Percentiles rank a stretch among this genome's conserved stretches.
Conservation (phyloP, 2,888 invertebrate genomes). For the Strigamia transsilvanica region DNA sequence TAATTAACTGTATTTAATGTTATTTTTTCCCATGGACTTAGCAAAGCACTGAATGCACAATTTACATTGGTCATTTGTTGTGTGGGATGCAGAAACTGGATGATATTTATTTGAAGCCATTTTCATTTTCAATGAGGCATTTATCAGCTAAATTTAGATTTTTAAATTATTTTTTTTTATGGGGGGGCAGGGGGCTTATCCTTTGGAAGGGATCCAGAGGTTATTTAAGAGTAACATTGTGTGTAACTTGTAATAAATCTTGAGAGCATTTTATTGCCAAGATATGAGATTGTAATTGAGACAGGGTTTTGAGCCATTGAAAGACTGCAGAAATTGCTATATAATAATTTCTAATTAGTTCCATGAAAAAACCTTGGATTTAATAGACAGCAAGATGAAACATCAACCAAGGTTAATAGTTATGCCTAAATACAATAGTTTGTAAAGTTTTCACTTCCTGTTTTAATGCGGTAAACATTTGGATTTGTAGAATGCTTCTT, state of each 20-base stretch:
- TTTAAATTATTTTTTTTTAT: not conserved
- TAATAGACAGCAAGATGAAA: not conserved
- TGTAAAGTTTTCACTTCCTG: not conserved
- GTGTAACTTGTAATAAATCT: too few relatives aligned
- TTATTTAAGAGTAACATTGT: too few relatives aligned
- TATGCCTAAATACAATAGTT: not conserved
- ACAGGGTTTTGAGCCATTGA: not conserved
- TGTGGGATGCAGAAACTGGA: not conserved
- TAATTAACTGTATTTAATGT: conserved; percentile 1
- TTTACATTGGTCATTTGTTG: not conserved
- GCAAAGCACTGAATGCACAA: not conserved
- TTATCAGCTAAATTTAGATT: not conserved
- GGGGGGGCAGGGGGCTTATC: too few relatives aligned
- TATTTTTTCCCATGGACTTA: not conserved
- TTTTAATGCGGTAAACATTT: not conserved
- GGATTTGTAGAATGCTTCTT: too few relatives aligned
- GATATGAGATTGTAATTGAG: too few relatives aligned
- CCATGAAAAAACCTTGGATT: not conserved
- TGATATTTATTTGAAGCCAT: not conserved
- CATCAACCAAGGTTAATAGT: not conserved
- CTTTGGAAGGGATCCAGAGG: too few relatives aligned
- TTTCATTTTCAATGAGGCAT: not conserved
- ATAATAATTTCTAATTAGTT: not conserved
- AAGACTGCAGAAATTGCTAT: not conserved
- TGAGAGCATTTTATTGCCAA: too few relatives aligned